Conservation (phyloP, 2,888 invertebrate genomes). For the Drosophila mettleri region DNA sequence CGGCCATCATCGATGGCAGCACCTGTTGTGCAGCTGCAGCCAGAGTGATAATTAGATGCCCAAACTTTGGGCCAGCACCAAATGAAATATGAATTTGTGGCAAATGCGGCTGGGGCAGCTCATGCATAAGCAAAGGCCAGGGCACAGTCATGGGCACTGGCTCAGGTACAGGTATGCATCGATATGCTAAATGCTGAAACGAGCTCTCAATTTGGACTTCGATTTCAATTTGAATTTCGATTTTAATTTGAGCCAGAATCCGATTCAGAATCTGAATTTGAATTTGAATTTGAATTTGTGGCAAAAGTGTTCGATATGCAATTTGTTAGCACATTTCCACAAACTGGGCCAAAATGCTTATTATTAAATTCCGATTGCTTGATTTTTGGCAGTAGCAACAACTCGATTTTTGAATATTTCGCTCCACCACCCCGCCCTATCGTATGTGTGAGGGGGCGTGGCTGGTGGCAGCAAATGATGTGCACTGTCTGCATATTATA, state of each 20-base stretch:
- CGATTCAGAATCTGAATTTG: background rate
- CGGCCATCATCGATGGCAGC: background rate
- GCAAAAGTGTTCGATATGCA: constrained; percentile 55
- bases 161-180: background rate
- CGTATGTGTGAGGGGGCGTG: background rate
- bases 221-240: constrained; percentile 1
- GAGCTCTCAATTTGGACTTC: background rate
- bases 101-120: background rate
- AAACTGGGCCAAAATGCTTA: constrained; percentile 37
- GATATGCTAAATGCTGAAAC: constrained; percentile 4
- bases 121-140: constrained; percentile 8
- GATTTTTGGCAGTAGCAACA: constrained; percentile 16
- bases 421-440: background rate
- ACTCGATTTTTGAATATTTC: constrained; percentile 21
- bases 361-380: constrained; percentile 39
- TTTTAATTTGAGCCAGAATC: background rate
- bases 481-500: constrained; percentile 18
- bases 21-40: background rate
- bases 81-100: constrained; percentile 5
- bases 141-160: background rate
- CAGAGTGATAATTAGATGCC: background rate
- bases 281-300: constrained; percentile 21
- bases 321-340: constrained; percentile 53
- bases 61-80: background rate
- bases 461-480: background rate